A percentile compares a stretch with the other conserved stretches of the same genome.
phyloP scores from a whole-genome alignment of 2,797 vertebrate genomes.

The Acanthornis magna region DNA sequence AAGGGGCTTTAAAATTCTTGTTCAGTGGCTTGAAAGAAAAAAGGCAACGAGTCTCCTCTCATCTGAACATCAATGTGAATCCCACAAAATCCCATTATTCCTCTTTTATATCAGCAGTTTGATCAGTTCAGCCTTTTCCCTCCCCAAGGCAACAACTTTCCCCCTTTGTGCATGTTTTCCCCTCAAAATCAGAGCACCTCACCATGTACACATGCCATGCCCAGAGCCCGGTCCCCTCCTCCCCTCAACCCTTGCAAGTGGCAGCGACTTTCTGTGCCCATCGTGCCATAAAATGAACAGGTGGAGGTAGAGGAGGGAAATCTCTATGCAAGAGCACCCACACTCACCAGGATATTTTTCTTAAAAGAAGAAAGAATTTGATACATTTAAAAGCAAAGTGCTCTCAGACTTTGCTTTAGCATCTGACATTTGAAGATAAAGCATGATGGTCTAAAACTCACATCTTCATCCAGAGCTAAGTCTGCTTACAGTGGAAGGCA shows the following conservation, averaged over 20 bases:
- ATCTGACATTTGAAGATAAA: neutral
- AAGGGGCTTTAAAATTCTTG: conserved; percentile 78
- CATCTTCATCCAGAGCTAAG: neutral
- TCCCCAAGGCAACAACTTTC: conserved; percentile 77
- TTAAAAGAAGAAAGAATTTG: neutral
- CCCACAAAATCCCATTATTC: conserved; percentile 94
- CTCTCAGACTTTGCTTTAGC: neutral
- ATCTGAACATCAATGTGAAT: conserved; percentile 88
- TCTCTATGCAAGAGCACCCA: neutral
- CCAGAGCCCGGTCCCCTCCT: neutral
- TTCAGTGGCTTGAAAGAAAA: conserved; percentile 74
- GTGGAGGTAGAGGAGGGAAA: neutral
- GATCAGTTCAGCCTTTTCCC: conserved; percentile 72
- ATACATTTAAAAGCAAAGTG: neutral
- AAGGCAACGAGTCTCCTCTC: conserved; percentile 77
- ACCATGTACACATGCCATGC: neutral
- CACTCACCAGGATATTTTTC: neutral
- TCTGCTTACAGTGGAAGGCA: neutral
- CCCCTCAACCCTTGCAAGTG: neutral
- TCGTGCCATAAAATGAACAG: neutral
- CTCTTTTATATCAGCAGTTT: conserved; percentile 78
- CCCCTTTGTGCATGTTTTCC: conserved; percentile 4
- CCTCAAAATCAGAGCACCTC: neutral
- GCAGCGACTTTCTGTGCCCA: neutral
- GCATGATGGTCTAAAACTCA: neutral